Percentiles rank a stretch among this genome's conserved stretches.
These are phyloP conservation scores for Nesogale talazaci DNA, from an alignment of 2,113 vertebrate genomes.

Conservation along the genomic window DNA sequence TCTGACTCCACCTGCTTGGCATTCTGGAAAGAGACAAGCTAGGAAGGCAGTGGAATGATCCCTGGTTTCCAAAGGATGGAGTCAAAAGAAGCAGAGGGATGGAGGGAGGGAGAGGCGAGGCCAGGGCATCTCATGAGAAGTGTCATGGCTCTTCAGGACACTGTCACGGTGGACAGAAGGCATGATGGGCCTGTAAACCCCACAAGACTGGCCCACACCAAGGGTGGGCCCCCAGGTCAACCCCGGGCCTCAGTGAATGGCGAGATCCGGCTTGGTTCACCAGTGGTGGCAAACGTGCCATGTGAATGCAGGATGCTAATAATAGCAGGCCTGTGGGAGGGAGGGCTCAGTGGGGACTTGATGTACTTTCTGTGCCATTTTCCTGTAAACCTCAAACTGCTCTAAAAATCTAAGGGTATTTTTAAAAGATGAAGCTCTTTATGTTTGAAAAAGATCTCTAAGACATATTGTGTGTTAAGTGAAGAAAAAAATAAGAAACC, in stretches of 20 bases:
- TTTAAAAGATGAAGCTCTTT: neutral
- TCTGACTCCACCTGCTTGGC: neutral
- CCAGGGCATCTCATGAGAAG: neutral
- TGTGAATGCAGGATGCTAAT: neutral
- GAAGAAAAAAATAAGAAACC: neutral
- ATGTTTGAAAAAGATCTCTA: neutral
- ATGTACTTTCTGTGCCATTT: neutral
- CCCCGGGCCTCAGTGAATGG: neutral
- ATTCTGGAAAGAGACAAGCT: neutral
- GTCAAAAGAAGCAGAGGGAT: neutral
- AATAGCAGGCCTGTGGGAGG: neutral
- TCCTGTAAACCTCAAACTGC: neutral
- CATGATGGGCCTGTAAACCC: neutral
- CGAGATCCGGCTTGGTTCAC: neutral
- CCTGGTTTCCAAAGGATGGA: neutral
- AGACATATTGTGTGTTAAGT: rapidly evolving
- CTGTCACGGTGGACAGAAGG: neutral
- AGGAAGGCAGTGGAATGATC: neutral
- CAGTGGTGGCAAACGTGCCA: neutral
- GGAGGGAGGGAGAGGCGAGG: neutral
- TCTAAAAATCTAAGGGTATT: neutral
- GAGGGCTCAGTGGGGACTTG: neutral
- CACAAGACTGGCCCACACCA: neutral
- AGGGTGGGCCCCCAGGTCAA: neutral
- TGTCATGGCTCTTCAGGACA: neutral